Evolutionary conservation across 2,888 invertebrate genomes (phyloP).

Genomic region (Crioceris asparagi): DNA sequence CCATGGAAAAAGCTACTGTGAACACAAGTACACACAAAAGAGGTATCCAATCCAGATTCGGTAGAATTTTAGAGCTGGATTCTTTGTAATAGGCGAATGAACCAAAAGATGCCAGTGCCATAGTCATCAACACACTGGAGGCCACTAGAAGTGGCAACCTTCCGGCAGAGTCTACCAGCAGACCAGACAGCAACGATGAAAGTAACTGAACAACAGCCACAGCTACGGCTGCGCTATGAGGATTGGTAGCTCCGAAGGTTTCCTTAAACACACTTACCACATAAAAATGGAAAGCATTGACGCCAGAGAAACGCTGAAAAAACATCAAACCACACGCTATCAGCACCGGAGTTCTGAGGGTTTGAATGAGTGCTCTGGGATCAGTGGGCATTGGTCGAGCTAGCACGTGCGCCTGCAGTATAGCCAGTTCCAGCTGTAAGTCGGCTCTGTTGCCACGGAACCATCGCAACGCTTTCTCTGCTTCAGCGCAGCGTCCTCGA

Average conservation of each 20-base stretch:
- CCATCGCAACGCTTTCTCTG: constrained; percentile 64
- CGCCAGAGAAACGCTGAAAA: constrained; percentile 78
- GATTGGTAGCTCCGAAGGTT: constrained; percentile 72
- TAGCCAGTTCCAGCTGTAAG: constrained; percentile 61
- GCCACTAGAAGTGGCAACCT: constrained; percentile 73
- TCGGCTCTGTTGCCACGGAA: constrained; percentile 68
- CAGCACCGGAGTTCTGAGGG: constrained; percentile 58
- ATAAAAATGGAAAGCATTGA: constrained; percentile 76
- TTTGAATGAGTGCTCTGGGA: constrained; percentile 28
- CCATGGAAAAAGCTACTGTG: constrained; percentile 76
- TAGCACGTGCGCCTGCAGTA: constrained; percentile 57
- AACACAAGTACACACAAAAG: constrained; percentile 72
- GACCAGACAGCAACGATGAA: constrained; percentile 71
- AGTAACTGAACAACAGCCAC: constrained; percentile 76
- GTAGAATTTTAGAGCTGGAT: constrained; percentile 40
- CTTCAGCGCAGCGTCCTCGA: constrained; percentile 65
- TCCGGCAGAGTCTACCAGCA: constrained; percentile 63
- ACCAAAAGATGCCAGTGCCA: constrained; percentile 77
- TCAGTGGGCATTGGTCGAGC: constrained; percentile 32
- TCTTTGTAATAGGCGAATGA: constrained; percentile 75
- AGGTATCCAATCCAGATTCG: constrained; percentile 72
- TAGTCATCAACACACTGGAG: constrained; percentile 74
- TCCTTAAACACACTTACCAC: constrained; percentile 78
- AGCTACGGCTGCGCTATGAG: constrained; percentile 74
- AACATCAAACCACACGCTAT: constrained; percentile 82